Conservation (phyloP, 2,113 vertebrate species). For the Siphamia tubifer region DNA sequence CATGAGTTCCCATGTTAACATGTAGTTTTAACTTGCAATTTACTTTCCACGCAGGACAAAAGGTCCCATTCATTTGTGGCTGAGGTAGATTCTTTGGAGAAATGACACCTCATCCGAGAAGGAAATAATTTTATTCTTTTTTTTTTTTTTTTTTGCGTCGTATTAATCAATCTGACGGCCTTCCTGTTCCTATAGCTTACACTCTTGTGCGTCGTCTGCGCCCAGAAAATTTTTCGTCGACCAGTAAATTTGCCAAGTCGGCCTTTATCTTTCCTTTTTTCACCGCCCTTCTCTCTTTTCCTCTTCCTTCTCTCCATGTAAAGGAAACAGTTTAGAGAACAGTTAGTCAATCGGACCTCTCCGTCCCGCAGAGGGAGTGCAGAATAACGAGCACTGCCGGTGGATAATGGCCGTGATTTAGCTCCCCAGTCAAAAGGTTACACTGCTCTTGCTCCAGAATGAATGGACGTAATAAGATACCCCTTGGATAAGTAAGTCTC, state of each 20-base stretch:
- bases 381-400: conserved; percentile 65
- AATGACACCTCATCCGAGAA: conserved; percentile 54
- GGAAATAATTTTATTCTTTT: conserved; percentile 40
- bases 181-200: not conserved
- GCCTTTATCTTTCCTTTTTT: conserved; percentile 1
- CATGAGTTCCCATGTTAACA: conserved; percentile 31
- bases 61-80: conserved; percentile 62
- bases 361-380: conserved; percentile 64
- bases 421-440: conserved; percentile 72
- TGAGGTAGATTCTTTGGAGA: conserved; percentile 42
- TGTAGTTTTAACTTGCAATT: conserved; percentile 41
- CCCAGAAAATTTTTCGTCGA: conserved; percentile 27
- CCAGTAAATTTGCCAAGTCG: conserved; percentile 9
- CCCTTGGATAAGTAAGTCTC: conserved; percentile 68
- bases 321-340: conserved; percentile 71
- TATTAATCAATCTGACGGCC: conserved; percentile 59
- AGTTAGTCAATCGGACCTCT: conserved; percentile 65
- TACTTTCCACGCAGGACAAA: conserved; percentile 61
- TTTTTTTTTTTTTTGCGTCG: too few species aligned
- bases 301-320: conserved; percentile 20
- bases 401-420: conserved; percentile 74
- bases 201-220: not conserved
- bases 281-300: not conserved
- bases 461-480: conserved; percentile 74
- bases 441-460: conserved; percentile 62